Base-by-base conservation (phyloP, 2,888 invertebrate genomes). In the Meandrusa payeni region DNA sequence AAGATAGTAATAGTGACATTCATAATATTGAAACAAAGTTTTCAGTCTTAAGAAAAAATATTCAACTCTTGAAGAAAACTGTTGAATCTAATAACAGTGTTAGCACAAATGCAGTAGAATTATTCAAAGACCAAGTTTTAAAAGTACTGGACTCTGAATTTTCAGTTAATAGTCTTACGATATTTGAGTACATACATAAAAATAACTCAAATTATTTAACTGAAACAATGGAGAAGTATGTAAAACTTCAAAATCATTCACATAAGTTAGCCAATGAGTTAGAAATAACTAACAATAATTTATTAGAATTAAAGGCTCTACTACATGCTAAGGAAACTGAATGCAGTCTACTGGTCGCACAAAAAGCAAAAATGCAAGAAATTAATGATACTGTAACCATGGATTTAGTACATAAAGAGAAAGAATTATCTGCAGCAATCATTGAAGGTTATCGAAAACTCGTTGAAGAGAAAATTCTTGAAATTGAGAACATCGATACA, bases 301-400 rank as follows among this genome's bases (percentile, higher is more conserved):
- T 86, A 34, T 37, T 52, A 3, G 52, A 66, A 36, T 51, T 75
- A 27, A 80, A 72, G 50, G 37, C 28, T n/a, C 64, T 75, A 45
- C 51, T 85, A 3, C 54, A 51, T 26, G 62, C 67, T 5, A 76
- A 72, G 57, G 73, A 79, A 57, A 69, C 67, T 22, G 79, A 85
- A 49, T 76, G 59, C 13, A 64, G 63, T 47, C 54, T 76, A 9
- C 54, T 87, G 2, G 63, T 67, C 46, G 51, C 50, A 9, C 69
- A 81, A 53, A 85, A 80, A 45, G 73, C 76, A 24, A 76, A 49
- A 51, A 60, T 79, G 4, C 60, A 71, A 6, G 79, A 85, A 62
- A 80, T 87, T 40, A 75, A 59, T 52, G 72, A 66, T 23, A 75
- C 77, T 10, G 76, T 86, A 1, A 83, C 81, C 3, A 48, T 79